Evolutionary conservation across 2,113 vertebrate genomes (phyloP).

Genomic region (Romanogobio albipinnatus): DNA sequence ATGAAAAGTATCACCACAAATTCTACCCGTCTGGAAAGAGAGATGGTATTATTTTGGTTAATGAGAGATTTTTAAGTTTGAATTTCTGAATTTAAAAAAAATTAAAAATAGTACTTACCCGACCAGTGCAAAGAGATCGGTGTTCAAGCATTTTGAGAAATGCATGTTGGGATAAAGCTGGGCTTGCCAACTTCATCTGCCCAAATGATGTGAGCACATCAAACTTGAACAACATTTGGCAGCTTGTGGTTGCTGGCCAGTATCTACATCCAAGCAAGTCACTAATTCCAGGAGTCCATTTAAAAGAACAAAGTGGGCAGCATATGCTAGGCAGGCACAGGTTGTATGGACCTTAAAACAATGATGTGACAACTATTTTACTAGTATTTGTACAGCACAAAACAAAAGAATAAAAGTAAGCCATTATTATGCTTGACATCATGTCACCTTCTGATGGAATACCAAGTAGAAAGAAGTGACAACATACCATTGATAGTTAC

Average conservation of each 20-base stretch:
- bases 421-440: not conserved
- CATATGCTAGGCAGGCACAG: not conserved
- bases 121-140: not conserved
- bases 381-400: not conserved
- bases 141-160: not conserved
- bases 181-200: not conserved
- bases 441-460: not conserved
- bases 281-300: conserved; percentile 10
- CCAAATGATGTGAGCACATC: conserved; percentile 9
- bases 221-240: conserved; percentile 14
- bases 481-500: conserved; percentile 9
- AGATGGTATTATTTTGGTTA: not conserved
- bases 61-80: not conserved
- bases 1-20: not conserved
- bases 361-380: not conserved
- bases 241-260: conserved; percentile 13
- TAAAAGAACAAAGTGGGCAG: not conserved
- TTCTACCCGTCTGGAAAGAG: not conserved
- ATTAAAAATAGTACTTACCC: not conserved
- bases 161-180: not conserved
- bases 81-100: not conserved
- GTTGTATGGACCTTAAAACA: not conserved
- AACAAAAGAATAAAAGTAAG: not conserved
- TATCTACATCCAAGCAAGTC: not conserved
- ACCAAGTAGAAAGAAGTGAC: not conserved